Conservation (phyloP, 53 echinoderm and acorn worm species). For the Stichopus horrens region DNA sequence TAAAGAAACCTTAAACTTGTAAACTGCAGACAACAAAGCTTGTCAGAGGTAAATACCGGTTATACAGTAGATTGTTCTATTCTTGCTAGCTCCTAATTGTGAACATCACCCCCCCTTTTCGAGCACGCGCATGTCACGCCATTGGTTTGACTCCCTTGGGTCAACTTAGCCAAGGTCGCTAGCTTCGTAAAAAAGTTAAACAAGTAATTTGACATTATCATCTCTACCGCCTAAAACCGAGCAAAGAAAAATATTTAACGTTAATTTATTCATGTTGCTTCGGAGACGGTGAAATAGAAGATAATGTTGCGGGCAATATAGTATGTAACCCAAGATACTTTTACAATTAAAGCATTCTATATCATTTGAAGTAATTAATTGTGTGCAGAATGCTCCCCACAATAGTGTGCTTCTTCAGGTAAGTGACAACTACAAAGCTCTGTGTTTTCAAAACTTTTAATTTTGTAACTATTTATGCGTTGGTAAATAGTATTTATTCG, state of each 20-base stretch:
- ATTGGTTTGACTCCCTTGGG: slow-evolving; percentile 17
- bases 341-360: too few species aligned
- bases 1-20: too few species aligned
- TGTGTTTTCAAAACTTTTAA: too few species aligned
- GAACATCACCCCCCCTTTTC: background rate
- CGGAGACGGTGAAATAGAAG: background rate
- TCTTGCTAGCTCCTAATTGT: background rate
- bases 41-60: background rate
- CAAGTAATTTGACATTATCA: background rate
- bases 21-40: background rate
- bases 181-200: background rate
- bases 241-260: background rate
- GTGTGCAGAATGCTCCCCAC: too few species aligned
- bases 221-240: background rate
- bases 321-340: too few species aligned
- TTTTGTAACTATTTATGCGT: too few species aligned
- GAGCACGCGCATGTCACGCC: slow-evolving; percentile 6
- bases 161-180: slow-evolving; percentile 29
- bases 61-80: background rate
- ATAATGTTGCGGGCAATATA: too few species aligned
- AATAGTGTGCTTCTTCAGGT: too few species aligned
- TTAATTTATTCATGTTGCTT: background rate
- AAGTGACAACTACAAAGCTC: too few species aligned
- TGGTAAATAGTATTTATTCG: too few species aligned
- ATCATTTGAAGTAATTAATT: too few species aligned